Evolutionary conservation across 2,888 invertebrate species (phyloP), one percentile per base, ranked within the genome.

Genomic region (Oligia fasciuncula): DNA sequence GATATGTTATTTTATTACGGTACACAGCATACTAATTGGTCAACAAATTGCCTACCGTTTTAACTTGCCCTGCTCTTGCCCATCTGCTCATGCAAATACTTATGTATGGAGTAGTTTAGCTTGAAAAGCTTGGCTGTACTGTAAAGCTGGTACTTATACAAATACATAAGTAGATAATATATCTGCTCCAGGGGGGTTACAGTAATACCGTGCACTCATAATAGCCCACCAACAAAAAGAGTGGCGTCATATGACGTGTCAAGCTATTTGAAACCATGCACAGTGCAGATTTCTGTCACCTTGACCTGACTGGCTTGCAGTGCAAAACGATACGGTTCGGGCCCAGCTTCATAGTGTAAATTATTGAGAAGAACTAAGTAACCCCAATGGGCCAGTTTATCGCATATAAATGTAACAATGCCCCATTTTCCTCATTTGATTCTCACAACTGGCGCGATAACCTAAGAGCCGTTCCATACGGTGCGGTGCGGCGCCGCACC

Each of bases 391-490:
- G n/a, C n/a, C 51, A 14, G 62, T 68, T 78, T 78, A 78, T 78
- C 62, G 51, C 62, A 14, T 19, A 54, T 43, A 51, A 68, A 29
- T 77, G n/a, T 51, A 54, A 51, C 51, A 70, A 23, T 82, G 69
- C 66, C 77, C 73, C 46, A 17, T 73, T 82, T 83, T 73, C 83
- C 77, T 73, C 60, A 73, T 70, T 83, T 69, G 14, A 40, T 70
- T 79, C 84, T 57, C 69, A 62, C 49, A 76, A 70, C 66, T 57
- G 49, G 19, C 19, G 60, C 54, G 57, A 73, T 80, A 76, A 43
- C n/a, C 1, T 35, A 40, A 29, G 29, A 29, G 29, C 29, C 29
- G 29, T 29, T 29, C 1, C 29, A 29, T 1, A 29, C 29, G 29
- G 29, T 29, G 29, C 29, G 29, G 29, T 29, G 29, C 29, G 29